These are phyloP conservation scores for Triplophysa dalaica DNA, from an alignment of 2,113 vertebrate genomes.

Conservation along the genomic window DNA sequence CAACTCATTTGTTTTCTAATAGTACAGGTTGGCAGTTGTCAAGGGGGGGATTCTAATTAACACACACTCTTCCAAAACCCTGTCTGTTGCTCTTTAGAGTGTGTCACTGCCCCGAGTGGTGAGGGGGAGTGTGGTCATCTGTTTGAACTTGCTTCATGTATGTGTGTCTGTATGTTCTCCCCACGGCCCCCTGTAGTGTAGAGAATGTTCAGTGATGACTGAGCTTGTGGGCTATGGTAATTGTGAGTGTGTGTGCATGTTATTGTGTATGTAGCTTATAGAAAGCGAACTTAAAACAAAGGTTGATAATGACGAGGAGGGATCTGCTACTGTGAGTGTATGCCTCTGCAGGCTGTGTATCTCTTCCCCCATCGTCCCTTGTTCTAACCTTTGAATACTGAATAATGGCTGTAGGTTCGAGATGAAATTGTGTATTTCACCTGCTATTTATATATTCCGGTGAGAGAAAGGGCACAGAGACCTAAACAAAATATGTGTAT, in stretches of 20 bases:
- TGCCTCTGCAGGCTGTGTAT: slow-evolving; percentile 11
- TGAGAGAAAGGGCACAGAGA: slow-evolving; percentile 2
- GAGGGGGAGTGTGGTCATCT: slow-evolving; percentile 58
- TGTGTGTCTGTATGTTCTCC: slow-evolving; percentile 28
- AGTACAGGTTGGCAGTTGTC: slow-evolving; percentile 13
- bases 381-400: slow-evolving; percentile 40
- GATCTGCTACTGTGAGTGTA: slow-evolving; percentile 32
- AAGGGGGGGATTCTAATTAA: slow-evolving; percentile 41
- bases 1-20: background rate
- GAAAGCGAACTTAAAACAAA: slow-evolving; percentile 12
- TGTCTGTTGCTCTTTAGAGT: slow-evolving; percentile 56
- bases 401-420: slow-evolving; percentile 26
- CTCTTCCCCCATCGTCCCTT: background rate
- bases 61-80: slow-evolving; percentile 39
- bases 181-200: slow-evolving; percentile 34
- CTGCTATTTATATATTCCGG: background rate
- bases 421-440: slow-evolving; percentile 27
- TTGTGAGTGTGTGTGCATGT: slow-evolving; percentile 27
- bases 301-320: background rate
- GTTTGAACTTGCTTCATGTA: slow-evolving; percentile 52
- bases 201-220: slow-evolving; percentile 44
- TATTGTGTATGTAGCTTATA: slow-evolving; percentile 28
- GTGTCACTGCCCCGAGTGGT: slow-evolving; percentile 58
- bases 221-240: slow-evolving; percentile 39
- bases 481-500: background rate